Base-by-base conservation (phyloP, 2,797 vertebrate species). In the Eidolon dupreanum region DNA sequence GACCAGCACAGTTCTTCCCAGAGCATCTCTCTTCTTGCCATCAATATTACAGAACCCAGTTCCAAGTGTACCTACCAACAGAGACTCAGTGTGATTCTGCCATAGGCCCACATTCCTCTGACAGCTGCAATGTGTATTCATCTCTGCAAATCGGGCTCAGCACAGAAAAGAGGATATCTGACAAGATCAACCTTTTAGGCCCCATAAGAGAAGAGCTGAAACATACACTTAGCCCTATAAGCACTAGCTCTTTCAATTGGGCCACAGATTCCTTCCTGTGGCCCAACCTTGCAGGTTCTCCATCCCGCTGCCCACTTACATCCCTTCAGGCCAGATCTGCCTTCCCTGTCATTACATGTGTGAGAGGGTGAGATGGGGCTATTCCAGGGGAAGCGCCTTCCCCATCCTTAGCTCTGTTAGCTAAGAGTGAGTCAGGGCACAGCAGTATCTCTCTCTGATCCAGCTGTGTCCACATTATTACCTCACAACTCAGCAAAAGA, bases 151-250 rank as follows among this genome's bases (percentile, higher is more conserved):
- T 83, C 2, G 28, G 13, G 53, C 36, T 19, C 19, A n/a, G 31
- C 38, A 71, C 7, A 68, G 17, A 65, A 87, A 78, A 88, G 46
- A 89, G 36, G 20, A 41, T 28, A 83, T 94, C 82, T 65, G 13
- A 94, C n/a, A 19, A 83, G 43, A 88, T 28, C 22, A 71, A 53
- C 24, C 16, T 41, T 57, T 57, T 9, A 59, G 61, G 36, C n/a
- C 36, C 63, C 20, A 7, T 63, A 88, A 26, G 51, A 78, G 49
- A 90, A 82, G 43, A 41, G 15, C 70, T 31, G 9, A 59, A 63
- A 46, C 3, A 24, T 6, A 12, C 41, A 15, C 5, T 55, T 53
- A 49, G 26, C 46, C 31, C 43, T 55, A 3, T 1, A 16, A 24
- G n/a, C 11, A 16, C 2, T 0, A 0, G 17, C 17, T 10, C 33